These are phyloP conservation scores for Clanis bilineata DNA, from an alignment of 2,888 invertebrate species.

Conservation along the genomic window DNA sequence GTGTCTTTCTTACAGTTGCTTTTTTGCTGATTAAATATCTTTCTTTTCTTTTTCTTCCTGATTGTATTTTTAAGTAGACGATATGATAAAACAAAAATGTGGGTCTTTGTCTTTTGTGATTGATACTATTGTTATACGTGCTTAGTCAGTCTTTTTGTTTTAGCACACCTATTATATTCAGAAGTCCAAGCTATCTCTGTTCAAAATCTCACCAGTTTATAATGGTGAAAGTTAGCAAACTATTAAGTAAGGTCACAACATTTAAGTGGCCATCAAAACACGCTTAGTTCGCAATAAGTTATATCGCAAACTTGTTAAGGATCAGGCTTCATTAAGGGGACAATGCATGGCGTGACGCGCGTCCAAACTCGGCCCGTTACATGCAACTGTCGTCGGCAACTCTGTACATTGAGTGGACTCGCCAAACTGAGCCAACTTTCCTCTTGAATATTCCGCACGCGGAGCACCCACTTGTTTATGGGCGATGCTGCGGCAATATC, in stretches of 20 bases:
- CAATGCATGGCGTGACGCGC: slow-evolving; percentile 72
- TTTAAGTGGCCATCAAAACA: slow-evolving; percentile 75
- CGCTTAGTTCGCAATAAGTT: slow-evolving; percentile 73
- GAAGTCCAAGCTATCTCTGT: slow-evolving; percentile 33
- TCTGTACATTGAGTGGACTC: slow-evolving; percentile 50
- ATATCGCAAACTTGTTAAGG: slow-evolving; percentile 63
- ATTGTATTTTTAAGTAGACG: neutral
- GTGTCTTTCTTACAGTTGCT: slow-evolving; percentile 29
- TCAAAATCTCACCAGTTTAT: slow-evolving; percentile 56
- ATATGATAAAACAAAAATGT: neutral
- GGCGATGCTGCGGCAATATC: slow-evolving; percentile 51
- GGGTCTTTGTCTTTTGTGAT: neutral
- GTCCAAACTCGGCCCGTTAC: slow-evolving; percentile 69
- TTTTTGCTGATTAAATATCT: slow-evolving; percentile 33
- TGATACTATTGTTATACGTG: neutral
- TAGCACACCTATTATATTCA: slow-evolving; percentile 8
- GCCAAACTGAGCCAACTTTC: slow-evolving; percentile 62
- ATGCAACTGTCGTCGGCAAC: slow-evolving; percentile 65
- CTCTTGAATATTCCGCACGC: slow-evolving; percentile 75
- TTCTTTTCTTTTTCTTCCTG: slow-evolving; percentile 27
- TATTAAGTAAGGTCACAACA: slow-evolving; percentile 62
- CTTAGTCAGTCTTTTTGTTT: neutral
- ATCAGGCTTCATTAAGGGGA: slow-evolving; percentile 74
- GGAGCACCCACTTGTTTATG: slow-evolving; percentile 67
- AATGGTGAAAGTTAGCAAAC: slow-evolving; percentile 64